phyloP scores from a whole-genome alignment of 2,888 invertebrate species.

The Litoditis marina region DNA sequence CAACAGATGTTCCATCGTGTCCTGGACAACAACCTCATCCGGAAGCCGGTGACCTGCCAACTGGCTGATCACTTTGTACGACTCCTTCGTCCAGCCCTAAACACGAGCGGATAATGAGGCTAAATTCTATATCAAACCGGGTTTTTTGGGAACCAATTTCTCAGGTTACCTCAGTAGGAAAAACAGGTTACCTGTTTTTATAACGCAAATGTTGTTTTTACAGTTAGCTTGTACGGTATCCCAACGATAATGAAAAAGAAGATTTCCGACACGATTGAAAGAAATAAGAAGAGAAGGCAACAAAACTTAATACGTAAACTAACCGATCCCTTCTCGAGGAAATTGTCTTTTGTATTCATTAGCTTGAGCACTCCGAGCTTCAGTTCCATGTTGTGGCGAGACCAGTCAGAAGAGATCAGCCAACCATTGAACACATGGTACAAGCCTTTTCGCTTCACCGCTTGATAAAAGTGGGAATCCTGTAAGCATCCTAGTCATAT shows the following conservation, averaged over 20 bases:
- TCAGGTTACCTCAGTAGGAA: too few species aligned
- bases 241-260: too few species aligned
- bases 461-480: conserved; percentile 6
- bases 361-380: conserved; percentile 12
- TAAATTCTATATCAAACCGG: too few species aligned
- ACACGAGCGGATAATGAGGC: neutral
- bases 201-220: too few species aligned
- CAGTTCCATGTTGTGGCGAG: conserved; percentile 10
- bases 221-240: too few species aligned
- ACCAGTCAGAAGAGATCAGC: conserved; percentile 12
- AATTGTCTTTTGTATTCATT: too few species aligned
- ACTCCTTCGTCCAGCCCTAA: conserved; percentile 10
- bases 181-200: too few species aligned
- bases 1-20: conserved; percentile 6
- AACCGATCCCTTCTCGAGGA: neutral
- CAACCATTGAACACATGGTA: conserved; percentile 10
- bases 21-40: conserved; percentile 3
- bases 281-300: too few species aligned
- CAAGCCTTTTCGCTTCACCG: conserved; percentile 8
- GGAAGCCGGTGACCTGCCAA: conserved; percentile 1
- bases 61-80: neutral
- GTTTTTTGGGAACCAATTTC: too few species aligned
- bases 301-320: neutral
- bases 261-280: too few species aligned
- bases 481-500: neutral